These are phyloP conservation scores for Brachyopa scutellaris DNA, from an alignment of 2,888 invertebrate species.

Conservation along the genomic window DNA sequence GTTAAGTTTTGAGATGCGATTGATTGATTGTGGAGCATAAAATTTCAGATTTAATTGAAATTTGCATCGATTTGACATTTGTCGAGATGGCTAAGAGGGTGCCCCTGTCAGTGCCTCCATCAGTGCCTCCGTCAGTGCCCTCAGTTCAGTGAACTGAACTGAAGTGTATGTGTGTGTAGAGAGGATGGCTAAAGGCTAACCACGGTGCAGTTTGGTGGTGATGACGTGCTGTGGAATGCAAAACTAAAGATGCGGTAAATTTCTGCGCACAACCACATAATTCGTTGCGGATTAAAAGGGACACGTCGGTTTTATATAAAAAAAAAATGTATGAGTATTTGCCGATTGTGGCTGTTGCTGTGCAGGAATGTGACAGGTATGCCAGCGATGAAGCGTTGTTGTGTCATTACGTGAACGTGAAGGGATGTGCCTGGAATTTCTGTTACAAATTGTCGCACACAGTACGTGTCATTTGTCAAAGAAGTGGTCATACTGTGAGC, in stretches of 20 bases:
- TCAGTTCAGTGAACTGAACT: constrained; percentile 18
- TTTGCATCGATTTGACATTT: constrained; percentile 33
- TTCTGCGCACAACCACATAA: constrained; percentile 42
- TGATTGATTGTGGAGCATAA: constrained; percentile 32
- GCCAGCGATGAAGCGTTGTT: constrained; percentile 25
- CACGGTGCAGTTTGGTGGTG: background rate
- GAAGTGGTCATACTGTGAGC: no score
- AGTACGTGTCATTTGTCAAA: no score
- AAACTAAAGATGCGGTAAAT: background rate
- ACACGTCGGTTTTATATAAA: constrained; percentile 29
- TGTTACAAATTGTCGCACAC: constrained; percentile 15
- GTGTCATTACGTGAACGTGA: background rate
- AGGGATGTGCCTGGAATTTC: background rate
- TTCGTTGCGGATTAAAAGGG: constrained; percentile 64
- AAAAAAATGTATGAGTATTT: background rate
- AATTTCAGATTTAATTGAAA: constrained; percentile 23
- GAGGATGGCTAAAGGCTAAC: no score
- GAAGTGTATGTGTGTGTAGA: no score
- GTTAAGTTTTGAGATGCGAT: background rate
- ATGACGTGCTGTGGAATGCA: constrained; percentile 33
- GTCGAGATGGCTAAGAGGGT: background rate
- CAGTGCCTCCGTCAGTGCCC: no score
- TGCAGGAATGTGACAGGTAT: constrained; percentile 40
- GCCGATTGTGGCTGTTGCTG: constrained; percentile 22
- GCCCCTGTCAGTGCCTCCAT: no score